These are phyloP conservation scores for Drosophila fungiperda DNA, from an alignment of 2,888 invertebrate species.

Conservation along the genomic window DNA sequence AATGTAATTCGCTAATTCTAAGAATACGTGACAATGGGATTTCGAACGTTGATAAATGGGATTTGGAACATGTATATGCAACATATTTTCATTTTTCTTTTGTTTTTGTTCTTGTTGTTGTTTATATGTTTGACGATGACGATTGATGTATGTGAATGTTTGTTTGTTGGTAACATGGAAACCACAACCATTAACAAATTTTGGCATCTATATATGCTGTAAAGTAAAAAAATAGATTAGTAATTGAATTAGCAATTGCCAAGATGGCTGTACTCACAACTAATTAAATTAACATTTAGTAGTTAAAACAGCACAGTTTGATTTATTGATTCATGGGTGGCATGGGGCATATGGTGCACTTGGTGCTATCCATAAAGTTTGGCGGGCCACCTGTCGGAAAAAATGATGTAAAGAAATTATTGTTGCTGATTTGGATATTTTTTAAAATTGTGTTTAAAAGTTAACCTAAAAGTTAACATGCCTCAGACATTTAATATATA, in stretches of 20 bases:
- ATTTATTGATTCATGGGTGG: slow-evolving; percentile 83
- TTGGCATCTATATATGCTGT: slow-evolving; percentile 81
- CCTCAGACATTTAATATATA: neutral
- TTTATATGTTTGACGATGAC: slow-evolving; percentile 8
- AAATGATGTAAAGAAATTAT: slow-evolving; percentile 1
- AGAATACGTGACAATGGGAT: slow-evolving; percentile 49
- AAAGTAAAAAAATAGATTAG: slow-evolving; percentile 19
- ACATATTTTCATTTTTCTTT: slow-evolving; percentile 15
- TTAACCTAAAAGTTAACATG: neutral
- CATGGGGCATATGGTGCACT: slow-evolving; percentile 83
- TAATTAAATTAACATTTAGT: slow-evolving; percentile 69
- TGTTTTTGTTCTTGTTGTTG: neutral
- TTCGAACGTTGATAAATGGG: slow-evolving; percentile 26
- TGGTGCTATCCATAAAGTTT: slow-evolving; percentile 79
- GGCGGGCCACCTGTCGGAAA: slow-evolving; percentile 70
- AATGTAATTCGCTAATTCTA: slow-evolving; percentile 45
- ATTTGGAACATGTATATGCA: slow-evolving; percentile 35
- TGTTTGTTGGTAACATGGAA: slow-evolving; percentile 56
- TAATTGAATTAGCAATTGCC: neutral
- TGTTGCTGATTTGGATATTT: neutral
- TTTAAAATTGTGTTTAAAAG: neutral
- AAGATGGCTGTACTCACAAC: slow-evolving; percentile 55
- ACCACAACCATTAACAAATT: slow-evolving; percentile 78
- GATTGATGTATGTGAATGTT: slow-evolving; percentile 24
- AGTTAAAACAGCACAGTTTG: slow-evolving; percentile 73